phyloP scores from a whole-genome alignment of 53 echinoderm and acorn worm genomes.

The Paracentrotus lividus region DNA sequence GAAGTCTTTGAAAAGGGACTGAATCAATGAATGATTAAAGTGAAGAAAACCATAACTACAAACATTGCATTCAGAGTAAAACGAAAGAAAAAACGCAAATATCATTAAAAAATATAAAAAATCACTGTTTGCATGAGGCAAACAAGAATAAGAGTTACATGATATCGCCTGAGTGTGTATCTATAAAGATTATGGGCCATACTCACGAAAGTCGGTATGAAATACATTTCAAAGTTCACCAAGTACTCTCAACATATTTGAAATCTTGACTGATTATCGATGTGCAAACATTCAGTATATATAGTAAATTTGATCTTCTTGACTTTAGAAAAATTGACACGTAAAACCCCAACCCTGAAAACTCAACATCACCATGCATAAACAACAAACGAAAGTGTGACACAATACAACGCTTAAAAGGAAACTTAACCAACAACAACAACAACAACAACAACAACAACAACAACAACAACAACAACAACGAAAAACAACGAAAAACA shows the following conservation, averaged over 20 bases:
- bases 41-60: neutral
- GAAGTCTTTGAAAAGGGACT: neutral
- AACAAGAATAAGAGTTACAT: neutral
- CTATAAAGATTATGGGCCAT: neutral
- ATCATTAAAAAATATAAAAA: neutral
- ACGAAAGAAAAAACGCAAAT: neutral
- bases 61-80: neutral
- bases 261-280: neutral
- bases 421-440: too few species aligned
- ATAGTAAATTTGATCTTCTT: neutral
- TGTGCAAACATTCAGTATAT: neutral
- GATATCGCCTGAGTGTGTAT: too few species aligned
- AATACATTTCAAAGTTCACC: neutral
- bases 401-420: too few species aligned
- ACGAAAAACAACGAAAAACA: too few species aligned
- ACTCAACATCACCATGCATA: too few species aligned
- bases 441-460: too few species aligned
- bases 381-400: too few species aligned
- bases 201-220: neutral
- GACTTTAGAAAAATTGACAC: neutral
- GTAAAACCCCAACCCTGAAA: too few species aligned
- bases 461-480: too few species aligned
- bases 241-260: neutral
- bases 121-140: neutral
- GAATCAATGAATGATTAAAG: neutral